phyloP scores from a whole-genome alignment of 2,888 invertebrate species.

The Meganola albula region DNA sequence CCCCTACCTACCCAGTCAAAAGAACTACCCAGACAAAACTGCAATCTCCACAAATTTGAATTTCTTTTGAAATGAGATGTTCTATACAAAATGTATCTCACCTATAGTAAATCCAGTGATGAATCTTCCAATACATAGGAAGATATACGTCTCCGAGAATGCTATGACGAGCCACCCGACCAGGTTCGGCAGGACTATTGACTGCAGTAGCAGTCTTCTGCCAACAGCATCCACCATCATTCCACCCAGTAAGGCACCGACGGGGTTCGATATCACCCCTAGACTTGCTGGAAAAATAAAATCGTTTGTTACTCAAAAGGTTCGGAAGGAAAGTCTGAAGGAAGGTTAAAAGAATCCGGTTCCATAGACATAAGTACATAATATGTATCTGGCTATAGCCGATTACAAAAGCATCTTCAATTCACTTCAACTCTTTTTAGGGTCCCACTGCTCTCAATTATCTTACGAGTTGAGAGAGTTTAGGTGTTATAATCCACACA shows the following conservation, averaged over 20 bases:
- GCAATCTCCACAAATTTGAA: background rate
- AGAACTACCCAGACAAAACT: too few species aligned
- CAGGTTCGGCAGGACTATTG: slow-evolving; percentile 82
- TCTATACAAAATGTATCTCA: slow-evolving; percentile 35
- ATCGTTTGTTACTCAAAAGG: slow-evolving; percentile 4
- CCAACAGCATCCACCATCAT: slow-evolving; percentile 82
- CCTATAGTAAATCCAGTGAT: slow-evolving; percentile 84
- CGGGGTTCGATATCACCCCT: slow-evolving; percentile 84
- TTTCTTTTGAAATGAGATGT: background rate
- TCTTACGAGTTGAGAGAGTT: too few species aligned
- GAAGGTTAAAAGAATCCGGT: too few species aligned
- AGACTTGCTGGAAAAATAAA: slow-evolving; percentile 76
- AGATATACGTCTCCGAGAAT: slow-evolving; percentile 78
- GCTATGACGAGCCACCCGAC: slow-evolving; percentile 84
- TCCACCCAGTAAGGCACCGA: slow-evolving; percentile 83
- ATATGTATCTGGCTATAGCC: too few species aligned
- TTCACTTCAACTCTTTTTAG: too few species aligned
- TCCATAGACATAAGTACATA: too few species aligned
- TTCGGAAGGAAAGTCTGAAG: too few species aligned
- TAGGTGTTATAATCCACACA: too few species aligned
- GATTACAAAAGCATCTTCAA: too few species aligned
- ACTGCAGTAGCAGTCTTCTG: slow-evolving; percentile 79
- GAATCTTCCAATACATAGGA: slow-evolving; percentile 81
- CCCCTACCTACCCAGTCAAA: too few species aligned
- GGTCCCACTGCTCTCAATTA: too few species aligned